Conservation (phyloP, 2,797 vertebrate species). For the Menidia menidia region DNA sequence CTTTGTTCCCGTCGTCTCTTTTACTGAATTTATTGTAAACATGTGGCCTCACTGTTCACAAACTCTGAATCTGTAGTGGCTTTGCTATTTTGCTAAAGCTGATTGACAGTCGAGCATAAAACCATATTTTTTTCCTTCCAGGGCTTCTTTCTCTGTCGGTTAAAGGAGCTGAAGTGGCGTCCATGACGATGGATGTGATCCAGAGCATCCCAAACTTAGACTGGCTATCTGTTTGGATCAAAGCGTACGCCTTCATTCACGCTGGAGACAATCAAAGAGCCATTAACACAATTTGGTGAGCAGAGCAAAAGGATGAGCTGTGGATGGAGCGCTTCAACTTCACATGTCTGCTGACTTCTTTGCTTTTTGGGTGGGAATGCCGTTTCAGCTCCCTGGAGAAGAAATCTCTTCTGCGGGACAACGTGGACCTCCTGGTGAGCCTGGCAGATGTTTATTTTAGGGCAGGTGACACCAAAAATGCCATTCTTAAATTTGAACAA, state of each 20-base stretch:
- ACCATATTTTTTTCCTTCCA: constrained; percentile 48
- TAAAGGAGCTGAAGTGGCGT: constrained; percentile 97
- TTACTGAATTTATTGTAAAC: too few relatives aligned
- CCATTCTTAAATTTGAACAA: constrained; percentile 97
- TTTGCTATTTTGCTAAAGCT: too few relatives aligned
- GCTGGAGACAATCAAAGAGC: constrained; percentile 96
- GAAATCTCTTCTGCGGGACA: constrained; percentile 96
- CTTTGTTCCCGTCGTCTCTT: too few relatives aligned
- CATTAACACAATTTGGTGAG: constrained; percentile 98
- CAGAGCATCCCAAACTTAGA: constrained; percentile 97
- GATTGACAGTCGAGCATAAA: too few relatives aligned
- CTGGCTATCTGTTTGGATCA: constrained; percentile 99
- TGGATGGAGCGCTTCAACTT: too few relatives aligned
- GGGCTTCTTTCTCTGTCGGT: constrained; percentile 96
- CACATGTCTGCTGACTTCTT: not conserved
- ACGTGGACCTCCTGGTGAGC: constrained; percentile 95
- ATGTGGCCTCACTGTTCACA: too few relatives aligned
- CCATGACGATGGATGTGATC: constrained; percentile 97
- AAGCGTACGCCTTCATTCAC: constrained; percentile 96
- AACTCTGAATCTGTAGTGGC: too few relatives aligned
- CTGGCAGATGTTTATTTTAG: constrained; percentile 97
- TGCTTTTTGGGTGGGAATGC: not conserved
- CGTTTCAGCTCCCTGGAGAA: constrained; percentile 93
- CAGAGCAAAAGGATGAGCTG: not conserved
- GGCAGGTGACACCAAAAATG: constrained; percentile 96